These are phyloP conservation scores for Carcinoscorpius rotundicauda DNA, from an alignment of 1,140 invertebrate species.

Conservation along the genomic window DNA sequence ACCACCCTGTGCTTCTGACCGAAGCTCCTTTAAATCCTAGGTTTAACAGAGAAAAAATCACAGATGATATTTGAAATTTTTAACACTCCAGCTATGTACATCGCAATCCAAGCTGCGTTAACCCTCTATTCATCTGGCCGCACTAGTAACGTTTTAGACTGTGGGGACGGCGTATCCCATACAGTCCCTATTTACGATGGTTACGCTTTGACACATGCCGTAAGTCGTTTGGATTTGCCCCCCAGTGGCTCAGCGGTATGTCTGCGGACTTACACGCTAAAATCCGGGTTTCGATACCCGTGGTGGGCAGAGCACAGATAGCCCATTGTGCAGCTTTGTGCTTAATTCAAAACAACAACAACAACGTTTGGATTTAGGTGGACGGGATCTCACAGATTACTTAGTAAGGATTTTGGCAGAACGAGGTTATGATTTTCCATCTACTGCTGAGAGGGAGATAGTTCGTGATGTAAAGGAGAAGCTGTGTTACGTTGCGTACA, in stretches of 20 bases:
- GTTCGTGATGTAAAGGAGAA: conserved; percentile 41
- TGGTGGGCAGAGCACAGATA: too few relatives aligned
- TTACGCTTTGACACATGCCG: conserved; percentile 71
- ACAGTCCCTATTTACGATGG: conserved; percentile 45
- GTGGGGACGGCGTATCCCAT: conserved; percentile 33
- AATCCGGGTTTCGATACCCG: too few relatives aligned
- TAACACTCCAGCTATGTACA: conserved; percentile 31
- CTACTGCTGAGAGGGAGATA: conserved; percentile 39
- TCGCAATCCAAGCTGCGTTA: conserved; percentile 32
- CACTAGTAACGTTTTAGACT: conserved; percentile 33
- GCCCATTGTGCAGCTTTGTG: too few relatives aligned
- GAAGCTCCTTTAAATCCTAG: conserved; percentile 44
- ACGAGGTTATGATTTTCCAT: conserved; percentile 41
- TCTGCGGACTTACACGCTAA: too few relatives aligned
- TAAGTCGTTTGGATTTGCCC: conserved; percentile 37
- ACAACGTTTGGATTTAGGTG: conserved; percentile 43
- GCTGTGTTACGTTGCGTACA: conserved; percentile 36
- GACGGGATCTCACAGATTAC: conserved; percentile 40
- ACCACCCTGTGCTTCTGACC: conserved; percentile 45
- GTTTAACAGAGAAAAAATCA: conserved; percentile 41
- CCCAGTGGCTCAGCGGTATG: too few relatives aligned
- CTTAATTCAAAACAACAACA: too few relatives aligned
- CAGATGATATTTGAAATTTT: conserved; percentile 42
- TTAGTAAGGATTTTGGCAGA: conserved; percentile 39
- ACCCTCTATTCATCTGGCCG: conserved; percentile 35